phyloP scores from a whole-genome alignment of 2,888 invertebrate species.

The Epinotia bilunana region DNA sequence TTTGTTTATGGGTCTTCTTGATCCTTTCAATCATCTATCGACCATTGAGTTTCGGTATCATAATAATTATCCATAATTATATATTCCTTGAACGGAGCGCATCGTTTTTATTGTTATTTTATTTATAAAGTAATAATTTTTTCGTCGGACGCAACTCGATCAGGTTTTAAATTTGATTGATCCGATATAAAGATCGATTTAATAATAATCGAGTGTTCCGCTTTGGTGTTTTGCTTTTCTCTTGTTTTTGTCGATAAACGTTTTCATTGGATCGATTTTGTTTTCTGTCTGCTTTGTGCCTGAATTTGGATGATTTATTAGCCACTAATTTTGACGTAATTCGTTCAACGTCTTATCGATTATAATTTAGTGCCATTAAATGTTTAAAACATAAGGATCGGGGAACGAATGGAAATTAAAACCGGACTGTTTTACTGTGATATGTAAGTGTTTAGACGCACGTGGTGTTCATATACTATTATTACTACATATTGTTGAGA shows the following conservation, averaged over 20 bases:
- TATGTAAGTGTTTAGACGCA: conserved; percentile 4
- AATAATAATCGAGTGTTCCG: conserved; percentile 78
- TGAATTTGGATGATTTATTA: conserved; percentile 67
- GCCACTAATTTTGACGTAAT: conserved; percentile 62
- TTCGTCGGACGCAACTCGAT: conserved; percentile 79
- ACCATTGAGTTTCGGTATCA: conserved; percentile 82
- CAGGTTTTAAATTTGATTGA: conserved; percentile 84
- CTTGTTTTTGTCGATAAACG: conserved; percentile 75
- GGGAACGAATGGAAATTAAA: conserved; percentile 34
- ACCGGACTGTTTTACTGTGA: conserved; percentile 31
- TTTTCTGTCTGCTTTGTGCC: conserved; percentile 66
- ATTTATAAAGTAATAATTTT: conserved; percentile 85
- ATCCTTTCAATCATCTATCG: conserved; percentile 85
- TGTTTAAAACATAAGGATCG: conserved; percentile 39
- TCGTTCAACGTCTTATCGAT: conserved; percentile 49
- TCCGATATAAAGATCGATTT: conserved; percentile 84
- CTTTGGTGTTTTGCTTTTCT: conserved; percentile 71
- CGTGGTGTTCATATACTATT: background rate
- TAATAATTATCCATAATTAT: conserved; percentile 85
- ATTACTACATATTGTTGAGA: no score
- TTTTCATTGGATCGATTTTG: conserved; percentile 69
- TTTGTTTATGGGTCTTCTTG: conserved; percentile 82
- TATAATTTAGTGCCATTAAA: conserved; percentile 47
- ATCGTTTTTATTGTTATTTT: conserved; percentile 85
- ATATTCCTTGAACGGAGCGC: conserved; percentile 81